These are phyloP conservation scores for Cylloceria caligata DNA, from an alignment of 2,888 invertebrate species.

Conservation along the genomic window DNA sequence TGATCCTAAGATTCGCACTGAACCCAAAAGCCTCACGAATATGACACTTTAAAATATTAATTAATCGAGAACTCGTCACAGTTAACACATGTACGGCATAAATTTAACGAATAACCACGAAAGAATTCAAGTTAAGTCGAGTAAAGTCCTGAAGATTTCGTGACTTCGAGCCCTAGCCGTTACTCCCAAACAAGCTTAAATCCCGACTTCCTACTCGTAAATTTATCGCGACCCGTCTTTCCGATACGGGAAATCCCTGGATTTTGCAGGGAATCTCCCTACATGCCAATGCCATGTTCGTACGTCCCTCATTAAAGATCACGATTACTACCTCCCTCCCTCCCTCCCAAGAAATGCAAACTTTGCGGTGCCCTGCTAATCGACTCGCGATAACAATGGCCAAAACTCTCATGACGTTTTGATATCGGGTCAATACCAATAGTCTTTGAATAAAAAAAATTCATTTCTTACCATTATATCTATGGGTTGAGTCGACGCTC, in stretches of 20 bases:
- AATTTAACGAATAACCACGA: background rate
- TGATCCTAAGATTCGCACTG: background rate
- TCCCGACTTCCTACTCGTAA: slow-evolving; percentile 5
- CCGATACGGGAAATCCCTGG: background rate
- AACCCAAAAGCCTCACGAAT: background rate
- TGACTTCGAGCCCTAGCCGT: background rate
- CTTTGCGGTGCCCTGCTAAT: background rate
- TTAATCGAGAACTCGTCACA: background rate
- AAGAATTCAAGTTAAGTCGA: background rate
- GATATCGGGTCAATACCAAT: background rate
- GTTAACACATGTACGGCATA: background rate
- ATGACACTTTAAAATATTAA: background rate
- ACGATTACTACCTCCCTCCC: background rate
- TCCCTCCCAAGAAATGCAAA: background rate
- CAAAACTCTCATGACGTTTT: background rate
- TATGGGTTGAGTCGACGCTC: background rate
- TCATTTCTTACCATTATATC: background rate
- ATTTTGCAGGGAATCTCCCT: background rate
- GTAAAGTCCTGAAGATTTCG: slow-evolving; percentile 8
- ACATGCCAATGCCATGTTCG: background rate
- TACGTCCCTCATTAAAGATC: background rate
- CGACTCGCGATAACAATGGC: background rate
- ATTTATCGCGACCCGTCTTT: slow-evolving; percentile 7
- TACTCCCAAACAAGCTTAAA: background rate
- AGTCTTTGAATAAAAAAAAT: background rate